These are phyloP conservation scores for Empidonax alnorum DNA, from an alignment of 2,113 vertebrate species.

Conservation along the genomic window DNA sequence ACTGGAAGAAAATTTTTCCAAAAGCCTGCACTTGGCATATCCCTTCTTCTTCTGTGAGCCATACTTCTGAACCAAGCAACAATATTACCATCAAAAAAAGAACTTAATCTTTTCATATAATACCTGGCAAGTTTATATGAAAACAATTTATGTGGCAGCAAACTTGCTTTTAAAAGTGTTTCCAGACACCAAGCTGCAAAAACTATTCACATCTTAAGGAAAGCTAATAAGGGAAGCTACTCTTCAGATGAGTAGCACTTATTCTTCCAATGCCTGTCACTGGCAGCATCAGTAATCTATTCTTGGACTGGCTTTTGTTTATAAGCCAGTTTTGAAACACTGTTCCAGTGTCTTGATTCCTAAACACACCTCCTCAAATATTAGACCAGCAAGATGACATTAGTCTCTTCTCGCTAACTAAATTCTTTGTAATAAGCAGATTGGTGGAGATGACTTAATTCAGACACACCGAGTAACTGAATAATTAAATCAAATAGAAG, in stretches of 20 bases:
- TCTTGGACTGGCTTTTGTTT: background rate
- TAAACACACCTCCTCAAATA: background rate
- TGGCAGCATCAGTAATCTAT: background rate
- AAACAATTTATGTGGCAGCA: background rate
- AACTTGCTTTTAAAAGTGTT: background rate
- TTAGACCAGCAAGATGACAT: background rate
- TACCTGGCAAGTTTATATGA: background rate
- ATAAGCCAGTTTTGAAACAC: background rate
- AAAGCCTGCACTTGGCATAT: background rate
- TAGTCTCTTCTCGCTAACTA: background rate
- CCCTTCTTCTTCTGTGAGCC: background rate
- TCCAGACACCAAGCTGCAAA: background rate
- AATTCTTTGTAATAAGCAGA: slow-evolving; percentile 21
- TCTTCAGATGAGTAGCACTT: background rate
- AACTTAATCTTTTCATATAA: background rate
- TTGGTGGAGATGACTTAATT: slow-evolving; percentile 53
- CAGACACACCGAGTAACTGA: slow-evolving; percentile 42
- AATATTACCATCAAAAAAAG: background rate
- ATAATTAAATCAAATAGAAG: slow-evolving; percentile 65
- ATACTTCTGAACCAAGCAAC: background rate
- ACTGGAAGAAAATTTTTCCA: background rate
- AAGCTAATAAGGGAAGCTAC: background rate
- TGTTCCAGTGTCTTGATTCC: background rate
- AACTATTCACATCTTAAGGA: background rate
- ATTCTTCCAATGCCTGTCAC: background rate